Base-by-base conservation (phyloP, 23 tunicate genomes). In the Aplidium turbinatum region DNA sequence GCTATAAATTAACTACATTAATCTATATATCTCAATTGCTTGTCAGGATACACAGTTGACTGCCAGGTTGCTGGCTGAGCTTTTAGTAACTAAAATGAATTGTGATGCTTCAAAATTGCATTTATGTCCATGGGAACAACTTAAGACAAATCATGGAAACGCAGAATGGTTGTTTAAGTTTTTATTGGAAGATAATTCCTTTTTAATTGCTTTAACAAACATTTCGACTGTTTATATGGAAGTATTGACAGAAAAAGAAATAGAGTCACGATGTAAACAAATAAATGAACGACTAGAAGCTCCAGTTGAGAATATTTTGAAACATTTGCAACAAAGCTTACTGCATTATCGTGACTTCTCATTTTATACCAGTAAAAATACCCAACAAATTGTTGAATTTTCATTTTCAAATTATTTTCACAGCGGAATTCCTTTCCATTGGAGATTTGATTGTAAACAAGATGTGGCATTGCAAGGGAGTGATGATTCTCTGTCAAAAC, bases 401-500 rank as follows among this genome's bases (percentile, higher is more conserved):
- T 70, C 76, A 23, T 70, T 70, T 47, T 70, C 58, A 27, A 70
- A 70, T 47, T 47, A 45, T 18, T 47, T 70, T 70, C 19, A 48
- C 38, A 11, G 28, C 23, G n/a, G n/a, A n/a, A 58, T 70, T 3
- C 76, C 76, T 47, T 70, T 70, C 35, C 18, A 47, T 9, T 70
- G 76, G 76, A 70, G 16, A 28, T 70, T 70, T 48, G n/a, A 6
- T 48, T 70, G 76, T 27, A 31, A 47, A 24, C 36, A 47, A 2
- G 4, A 2, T 4, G 11, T 47, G 5, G n/a, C n/a, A n/a, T n/a
- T n/a, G n/a, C n/a, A n/a, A n/a, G n/a, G n/a, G n/a, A n/a, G n/a
- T n/a, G 21, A 3, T 47, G 76, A 29, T 47, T 28, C 35, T 6
- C 36, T 47, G 22, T 21, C 35, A 3, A 70, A 22, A 70, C 11